A percentile compares a stretch with the other conserved stretches of the same genome.
phyloP scores from a whole-genome alignment of 2,797 vertebrate species.

The Anableps anableps region DNA sequence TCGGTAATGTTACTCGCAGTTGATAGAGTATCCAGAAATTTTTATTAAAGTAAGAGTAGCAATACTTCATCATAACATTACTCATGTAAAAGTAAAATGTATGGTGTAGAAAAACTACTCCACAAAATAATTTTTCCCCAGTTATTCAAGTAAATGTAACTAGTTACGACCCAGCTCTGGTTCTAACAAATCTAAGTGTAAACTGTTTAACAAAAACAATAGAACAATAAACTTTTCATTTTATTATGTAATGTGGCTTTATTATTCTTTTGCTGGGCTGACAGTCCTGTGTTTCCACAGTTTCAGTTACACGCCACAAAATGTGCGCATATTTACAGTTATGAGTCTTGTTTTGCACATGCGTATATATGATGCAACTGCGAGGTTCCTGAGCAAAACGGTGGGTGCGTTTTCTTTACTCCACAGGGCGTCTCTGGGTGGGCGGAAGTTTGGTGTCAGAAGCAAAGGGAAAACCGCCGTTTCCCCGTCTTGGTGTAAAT shows the following conservation, averaged over 20 bases:
- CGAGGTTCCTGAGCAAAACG: not conserved
- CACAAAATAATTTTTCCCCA: too few relatives aligned
- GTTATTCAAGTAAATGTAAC: too few relatives aligned
- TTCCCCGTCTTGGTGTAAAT: not conserved
- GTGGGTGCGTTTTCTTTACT: constrained; percentile 3
- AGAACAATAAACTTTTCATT: too few relatives aligned
- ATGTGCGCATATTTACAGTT: not conserved
- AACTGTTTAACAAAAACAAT: not conserved
- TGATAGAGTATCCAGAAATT: too few relatives aligned
- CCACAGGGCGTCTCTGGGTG: not conserved
- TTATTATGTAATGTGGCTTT: not conserved
- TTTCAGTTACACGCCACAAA: not conserved
- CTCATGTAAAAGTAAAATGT: too few relatives aligned
- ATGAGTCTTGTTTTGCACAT: not conserved
- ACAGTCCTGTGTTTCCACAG: not conserved
- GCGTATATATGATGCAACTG: not conserved
- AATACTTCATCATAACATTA: too few relatives aligned
- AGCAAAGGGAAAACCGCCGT: constrained; percentile 25
- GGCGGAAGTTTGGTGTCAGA: not conserved
- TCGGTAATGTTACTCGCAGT: too few relatives aligned
- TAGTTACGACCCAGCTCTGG: too few relatives aligned
- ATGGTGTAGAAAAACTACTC: too few relatives aligned
- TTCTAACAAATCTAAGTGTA: too few relatives aligned
- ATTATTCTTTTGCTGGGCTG: not conserved
- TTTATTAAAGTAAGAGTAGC: too few relatives aligned